These are phyloP conservation scores for Myotis daubentonii DNA, from an alignment of 2,797 vertebrate species.

Conservation along the genomic window DNA sequence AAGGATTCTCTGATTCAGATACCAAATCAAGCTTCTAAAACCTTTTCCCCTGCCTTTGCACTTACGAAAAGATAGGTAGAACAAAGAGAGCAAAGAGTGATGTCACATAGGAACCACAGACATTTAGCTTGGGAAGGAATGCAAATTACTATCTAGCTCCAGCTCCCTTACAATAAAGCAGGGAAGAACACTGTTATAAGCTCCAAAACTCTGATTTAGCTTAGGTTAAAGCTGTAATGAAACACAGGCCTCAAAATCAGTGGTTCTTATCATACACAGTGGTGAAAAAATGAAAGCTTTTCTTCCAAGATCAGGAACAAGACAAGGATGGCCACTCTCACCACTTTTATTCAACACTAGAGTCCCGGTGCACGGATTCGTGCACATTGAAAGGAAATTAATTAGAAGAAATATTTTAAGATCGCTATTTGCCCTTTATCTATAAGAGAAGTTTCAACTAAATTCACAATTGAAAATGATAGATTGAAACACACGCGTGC, in stretches of 20 bases:
- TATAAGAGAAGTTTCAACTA: too few relatives aligned
- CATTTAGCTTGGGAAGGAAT: slow-evolving; percentile 6
- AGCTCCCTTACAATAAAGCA: neutral
- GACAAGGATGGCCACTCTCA: neutral
- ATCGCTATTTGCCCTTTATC: too few relatives aligned
- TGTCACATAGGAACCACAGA: neutral
- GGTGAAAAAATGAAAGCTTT: neutral
- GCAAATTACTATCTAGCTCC: neutral
- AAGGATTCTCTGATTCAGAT: neutral
- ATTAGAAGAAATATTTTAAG: too few relatives aligned
- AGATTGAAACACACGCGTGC: too few relatives aligned
- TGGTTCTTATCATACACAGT: neutral
- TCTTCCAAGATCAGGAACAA: neutral
- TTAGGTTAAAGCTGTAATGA: neutral
- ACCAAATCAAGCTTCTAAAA: neutral
- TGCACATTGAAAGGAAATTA: too few relatives aligned
- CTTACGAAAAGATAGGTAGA: neutral
- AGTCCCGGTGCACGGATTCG: too few relatives aligned
- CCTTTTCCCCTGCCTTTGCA: neutral
- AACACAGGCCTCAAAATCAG: neutral
- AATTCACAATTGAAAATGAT: too few relatives aligned
- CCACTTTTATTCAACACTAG: neutral
- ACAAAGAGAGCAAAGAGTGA: neutral
- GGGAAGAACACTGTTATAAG: neutral
- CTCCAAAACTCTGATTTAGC: neutral